Percentiles rank a stretch among this genome's conserved stretches.
Evolutionary conservation across 2,797 vertebrate species (phyloP).

Genomic region (Agapornis canus): DNA sequence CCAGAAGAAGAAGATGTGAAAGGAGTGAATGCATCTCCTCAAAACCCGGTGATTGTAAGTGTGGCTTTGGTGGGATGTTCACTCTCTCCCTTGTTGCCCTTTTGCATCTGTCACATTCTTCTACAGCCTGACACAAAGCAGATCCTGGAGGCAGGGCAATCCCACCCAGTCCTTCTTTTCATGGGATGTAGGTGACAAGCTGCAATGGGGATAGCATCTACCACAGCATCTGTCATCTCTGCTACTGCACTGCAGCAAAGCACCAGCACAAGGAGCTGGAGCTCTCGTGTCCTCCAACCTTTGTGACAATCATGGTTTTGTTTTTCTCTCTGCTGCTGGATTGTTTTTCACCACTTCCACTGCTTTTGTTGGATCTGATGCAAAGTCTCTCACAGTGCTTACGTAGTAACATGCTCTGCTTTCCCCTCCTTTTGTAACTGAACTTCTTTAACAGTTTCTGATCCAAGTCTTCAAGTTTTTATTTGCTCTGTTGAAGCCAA

Average conservation of each 20-base stretch:
- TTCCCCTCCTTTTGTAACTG: not conserved
- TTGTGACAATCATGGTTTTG: not conserved
- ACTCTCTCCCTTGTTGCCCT: not conserved
- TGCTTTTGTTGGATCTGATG: conserved; percentile 40
- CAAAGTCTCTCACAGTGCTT: not conserved
- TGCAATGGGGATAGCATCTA: not conserved
- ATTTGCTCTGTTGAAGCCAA: not conserved
- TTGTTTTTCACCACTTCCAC: conserved; percentile 11
- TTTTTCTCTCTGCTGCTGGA: not conserved
- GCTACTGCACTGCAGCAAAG: not conserved
- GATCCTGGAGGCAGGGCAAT: fast-evolving
- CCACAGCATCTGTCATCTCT: not conserved
- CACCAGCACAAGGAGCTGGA: not conserved
- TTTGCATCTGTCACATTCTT: not conserved
- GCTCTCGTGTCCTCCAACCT: not conserved
- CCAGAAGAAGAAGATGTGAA: conserved; percentile 78
- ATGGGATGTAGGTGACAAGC: not conserved
- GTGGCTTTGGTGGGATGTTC: conserved; percentile 1
- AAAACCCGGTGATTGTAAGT: conserved; percentile 80
- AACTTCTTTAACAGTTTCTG: not conserved
- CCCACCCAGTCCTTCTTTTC: not conserved
- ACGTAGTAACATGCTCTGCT: not conserved
- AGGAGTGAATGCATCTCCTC: conserved; percentile 65
- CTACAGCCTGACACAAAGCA: fast-evolving
- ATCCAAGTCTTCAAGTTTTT: not conserved